Base-by-base conservation (phyloP, 2,797 vertebrate species). In the Mastacembelus armatus region DNA sequence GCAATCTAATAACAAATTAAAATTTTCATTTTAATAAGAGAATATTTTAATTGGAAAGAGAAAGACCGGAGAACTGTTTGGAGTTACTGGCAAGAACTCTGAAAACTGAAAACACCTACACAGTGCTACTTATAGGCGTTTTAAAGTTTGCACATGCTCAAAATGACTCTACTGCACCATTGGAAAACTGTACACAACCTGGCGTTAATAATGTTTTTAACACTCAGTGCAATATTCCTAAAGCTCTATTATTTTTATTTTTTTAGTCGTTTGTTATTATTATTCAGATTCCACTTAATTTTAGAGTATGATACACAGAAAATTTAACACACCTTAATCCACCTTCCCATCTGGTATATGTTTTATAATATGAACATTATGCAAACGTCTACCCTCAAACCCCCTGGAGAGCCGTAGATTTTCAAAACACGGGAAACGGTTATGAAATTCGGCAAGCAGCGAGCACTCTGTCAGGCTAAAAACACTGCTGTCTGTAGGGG, bases 401-500 rank as follows among this genome's bases (percentile, higher is more conserved):
- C 65, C 83, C 71, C 77, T 59, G 1, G 75, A 77, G 88, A 84
- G 52, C 66, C 59, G 50, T 79, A 22, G 54, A 74, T 78, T 77
- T 83, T 59, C 74, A 86, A 88, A 90, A 90, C 85, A 80, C 70
- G 48, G 88, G 82, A 89, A 90, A 88, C 86, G 27, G 87, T 92
- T 90, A 87, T 87, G 87, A 88, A 86, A 90, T 85, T 62, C 49
- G 68, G 76, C 52, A n/a, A 78, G 74, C 33, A 56, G 64, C 10
- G 61, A 84, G 51, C 35, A 10, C 33, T 33, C 40, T 67, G 66
- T 44, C 30, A 42, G 75, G 64, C 58, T 60, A 48, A 80, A 86
- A 84, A 88, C 77, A 81, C 42, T 30, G 66, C 36, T 56, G 70
- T 74, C 84, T 74, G 59, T 55, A 45, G 86, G 81, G 85, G 80